Conservation (phyloP, 30 jellyfish, hydroid and myxozoan species). For the Pelagia noctiluca region DNA sequence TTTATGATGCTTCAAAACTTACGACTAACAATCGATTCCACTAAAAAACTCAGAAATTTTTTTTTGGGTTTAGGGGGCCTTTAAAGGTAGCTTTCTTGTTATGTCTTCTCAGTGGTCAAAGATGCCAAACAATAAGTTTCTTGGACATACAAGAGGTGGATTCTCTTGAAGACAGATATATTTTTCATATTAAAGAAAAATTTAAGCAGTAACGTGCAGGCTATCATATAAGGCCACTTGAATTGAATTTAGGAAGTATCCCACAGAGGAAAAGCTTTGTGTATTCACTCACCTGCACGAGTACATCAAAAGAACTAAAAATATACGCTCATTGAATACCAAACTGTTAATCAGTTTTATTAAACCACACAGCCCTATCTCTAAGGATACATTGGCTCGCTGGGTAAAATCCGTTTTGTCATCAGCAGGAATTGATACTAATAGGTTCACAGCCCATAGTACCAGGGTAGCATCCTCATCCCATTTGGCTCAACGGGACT, state of each 20-base stretch:
- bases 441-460: constrained; percentile 36
- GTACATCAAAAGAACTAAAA: constrained; percentile 8
- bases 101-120: too few species aligned
- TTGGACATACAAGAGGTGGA: background rate
- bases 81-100: too few species aligned
- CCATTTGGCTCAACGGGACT: background rate
- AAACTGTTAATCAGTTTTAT: constrained; percentile 36
- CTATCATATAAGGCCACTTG: background rate
- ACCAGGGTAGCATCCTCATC: constrained; percentile 54
- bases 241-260: background rate
- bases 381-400: constrained; percentile 29
- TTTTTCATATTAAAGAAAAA: background rate
- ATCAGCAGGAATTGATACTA: constrained; percentile 44
- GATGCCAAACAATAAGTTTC: too few species aligned
- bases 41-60: too few species aligned
- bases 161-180: background rate
- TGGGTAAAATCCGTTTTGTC: constrained; percentile 18
- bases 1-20: too few species aligned
- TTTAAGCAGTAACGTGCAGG: background rate
- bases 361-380: constrained; percentile 34
- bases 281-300: constrained; percentile 39
- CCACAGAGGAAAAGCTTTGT: constrained; percentile 28
- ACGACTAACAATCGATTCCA: too few species aligned
- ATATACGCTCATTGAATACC: background rate
- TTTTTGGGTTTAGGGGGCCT: too few species aligned